A percentile compares a stretch with the other conserved stretches of the same genome.
Conservation (phyloP, 1,140 invertebrate genomes). For the Drosophila micromelanica region DNA sequence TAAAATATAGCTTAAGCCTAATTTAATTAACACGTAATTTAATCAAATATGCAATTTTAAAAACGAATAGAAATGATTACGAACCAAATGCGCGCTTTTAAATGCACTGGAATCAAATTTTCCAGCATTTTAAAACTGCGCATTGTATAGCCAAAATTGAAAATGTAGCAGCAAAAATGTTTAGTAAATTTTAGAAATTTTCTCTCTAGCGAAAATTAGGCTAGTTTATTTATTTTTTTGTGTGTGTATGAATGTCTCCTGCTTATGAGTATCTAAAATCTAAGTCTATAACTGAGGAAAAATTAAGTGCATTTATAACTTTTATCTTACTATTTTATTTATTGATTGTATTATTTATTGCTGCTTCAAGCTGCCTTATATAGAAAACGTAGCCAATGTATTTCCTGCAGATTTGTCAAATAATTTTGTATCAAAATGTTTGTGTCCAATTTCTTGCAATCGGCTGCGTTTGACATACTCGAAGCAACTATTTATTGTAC, state of each 20-base stretch:
- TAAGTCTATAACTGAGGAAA: slow-evolving; percentile 66
- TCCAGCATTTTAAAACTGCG: slow-evolving; percentile 79
- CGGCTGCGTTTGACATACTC: slow-evolving; percentile 29
- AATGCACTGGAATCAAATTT: slow-evolving; percentile 60
- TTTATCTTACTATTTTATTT: slow-evolving; percentile 53
- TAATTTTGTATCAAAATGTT: slow-evolving; percentile 82
- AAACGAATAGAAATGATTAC: slow-evolving; percentile 15
- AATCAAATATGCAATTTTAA: slow-evolving; percentile 19
- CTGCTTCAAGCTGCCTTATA: slow-evolving; percentile 39
- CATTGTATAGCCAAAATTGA: slow-evolving; percentile 55
- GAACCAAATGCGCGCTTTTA: slow-evolving; percentile 72
- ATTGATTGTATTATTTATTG: slow-evolving; percentile 60
- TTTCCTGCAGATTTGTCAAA: slow-evolving; percentile 67
- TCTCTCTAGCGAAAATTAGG: slow-evolving; percentile 61
- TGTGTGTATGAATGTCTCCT: slow-evolving; percentile 58
- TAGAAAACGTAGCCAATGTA: not conserved
- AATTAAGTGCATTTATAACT: slow-evolving; percentile 76
- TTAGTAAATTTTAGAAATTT: slow-evolving; percentile 38
- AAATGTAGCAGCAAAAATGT: slow-evolving; percentile 25
- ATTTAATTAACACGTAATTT: slow-evolving; percentile 36
- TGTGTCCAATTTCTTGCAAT: slow-evolving; percentile 63
- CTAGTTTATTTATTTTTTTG: slow-evolving; percentile 47
- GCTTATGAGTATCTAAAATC: slow-evolving; percentile 54
- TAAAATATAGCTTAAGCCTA: slow-evolving; percentile 35
- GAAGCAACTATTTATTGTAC: slow-evolving; percentile 38